A percentile compares a stretch with the other conserved stretches of the same genome.
Evolutionary conservation across 2,888 invertebrate species (phyloP).

Genomic region (Andricus quercusramuli): DNA sequence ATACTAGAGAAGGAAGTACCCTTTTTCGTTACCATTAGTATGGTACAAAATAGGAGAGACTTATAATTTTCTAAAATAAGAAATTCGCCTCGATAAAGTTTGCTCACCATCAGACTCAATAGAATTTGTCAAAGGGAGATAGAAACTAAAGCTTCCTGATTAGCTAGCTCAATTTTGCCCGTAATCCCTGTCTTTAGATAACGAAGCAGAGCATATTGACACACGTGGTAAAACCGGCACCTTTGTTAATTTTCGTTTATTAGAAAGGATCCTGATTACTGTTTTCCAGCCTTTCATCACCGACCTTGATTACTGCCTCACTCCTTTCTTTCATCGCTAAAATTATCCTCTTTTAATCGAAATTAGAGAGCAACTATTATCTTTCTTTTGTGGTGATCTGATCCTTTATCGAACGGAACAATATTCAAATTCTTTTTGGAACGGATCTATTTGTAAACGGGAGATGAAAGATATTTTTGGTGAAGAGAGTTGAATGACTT

Average conservation of each 20-base stretch:
- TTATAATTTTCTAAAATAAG: background rate
- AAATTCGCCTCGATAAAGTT: background rate
- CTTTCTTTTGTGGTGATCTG: no score
- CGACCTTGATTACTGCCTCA: background rate
- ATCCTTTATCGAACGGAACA: no score
- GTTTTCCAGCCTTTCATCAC: constrained; percentile 19
- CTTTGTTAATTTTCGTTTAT: constrained; percentile 35
- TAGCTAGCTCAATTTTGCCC: constrained; percentile 17
- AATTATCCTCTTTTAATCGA: background rate
- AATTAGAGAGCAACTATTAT: no score
- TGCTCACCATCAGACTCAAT: background rate
- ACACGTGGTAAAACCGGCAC: constrained; percentile 23
- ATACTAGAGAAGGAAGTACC: background rate
- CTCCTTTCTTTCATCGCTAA: constrained; percentile 9
- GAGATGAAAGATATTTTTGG: background rate
- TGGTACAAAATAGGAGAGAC: background rate
- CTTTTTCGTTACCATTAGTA: background rate
- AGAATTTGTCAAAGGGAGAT: constrained; percentile 1
- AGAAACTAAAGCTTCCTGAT: constrained; percentile 17
- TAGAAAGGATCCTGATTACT: constrained; percentile 32
- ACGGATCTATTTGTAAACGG: background rate
- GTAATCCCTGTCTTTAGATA: constrained; percentile 22
- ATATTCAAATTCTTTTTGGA: background rate
- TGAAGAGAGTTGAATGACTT: background rate
- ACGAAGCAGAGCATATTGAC: constrained; percentile 31